Evolutionary conservation across 35 echinoderm and acorn worm species (phyloP).

Genomic region (Eucidaris tribuloides): DNA sequence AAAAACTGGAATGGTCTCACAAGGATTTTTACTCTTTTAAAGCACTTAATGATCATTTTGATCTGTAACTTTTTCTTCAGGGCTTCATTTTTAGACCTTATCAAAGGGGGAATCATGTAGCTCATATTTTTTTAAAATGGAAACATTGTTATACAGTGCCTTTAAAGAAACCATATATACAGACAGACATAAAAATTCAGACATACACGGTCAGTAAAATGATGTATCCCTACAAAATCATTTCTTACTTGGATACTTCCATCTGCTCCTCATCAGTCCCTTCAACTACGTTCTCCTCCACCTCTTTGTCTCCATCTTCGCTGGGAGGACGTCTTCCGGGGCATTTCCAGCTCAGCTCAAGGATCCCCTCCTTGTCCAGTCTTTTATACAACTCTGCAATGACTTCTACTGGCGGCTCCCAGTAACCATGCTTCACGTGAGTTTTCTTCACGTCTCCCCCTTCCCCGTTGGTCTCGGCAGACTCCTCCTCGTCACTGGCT

Average conservation of each 20-base stretch:
- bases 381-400: conserved; percentile 90
- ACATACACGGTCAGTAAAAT: neutral
- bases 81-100: too few species aligned
- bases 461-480: neutral
- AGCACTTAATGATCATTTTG: too few species aligned
- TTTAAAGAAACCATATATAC: too few species aligned
- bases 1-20: too few species aligned
- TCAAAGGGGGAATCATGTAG: too few species aligned
- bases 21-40: too few species aligned
- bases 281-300: conserved; percentile 9
- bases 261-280: conserved; percentile 31
- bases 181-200: neutral
- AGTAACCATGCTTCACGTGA: conserved; percentile 24
- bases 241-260: conserved; percentile 17
- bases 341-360: conserved; percentile 96
- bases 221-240: neutral
- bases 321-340: conserved; percentile 68
- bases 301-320: conserved; percentile 49
- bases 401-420: conserved; percentile 66
- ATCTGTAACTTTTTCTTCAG: too few species aligned
- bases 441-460: neutral
- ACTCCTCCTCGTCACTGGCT: conserved; percentile 46
- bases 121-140: too few species aligned
- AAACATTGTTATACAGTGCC: too few species aligned
- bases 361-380: conserved; percentile 74